Conservation (phyloP, 1,140 invertebrate species). For the Portunus trituberculatus region DNA sequence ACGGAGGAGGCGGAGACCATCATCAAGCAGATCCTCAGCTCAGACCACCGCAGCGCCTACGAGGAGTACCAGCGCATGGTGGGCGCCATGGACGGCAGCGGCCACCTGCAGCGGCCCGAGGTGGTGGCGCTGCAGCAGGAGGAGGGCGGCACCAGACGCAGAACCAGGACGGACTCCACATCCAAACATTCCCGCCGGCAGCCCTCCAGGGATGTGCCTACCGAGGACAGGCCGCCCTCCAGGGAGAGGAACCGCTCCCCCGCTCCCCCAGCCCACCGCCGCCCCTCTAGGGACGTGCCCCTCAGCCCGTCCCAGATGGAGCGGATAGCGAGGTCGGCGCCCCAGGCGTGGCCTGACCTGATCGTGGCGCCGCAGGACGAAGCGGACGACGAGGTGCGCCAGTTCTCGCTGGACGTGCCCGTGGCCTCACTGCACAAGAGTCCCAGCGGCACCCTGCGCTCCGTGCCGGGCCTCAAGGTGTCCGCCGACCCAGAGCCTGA, state of each 20-base stretch:
- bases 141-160: conserved; percentile 25
- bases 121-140: conserved; percentile 65
- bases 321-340: background rate
- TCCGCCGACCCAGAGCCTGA: background rate
- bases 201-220: conserved; percentile 66
- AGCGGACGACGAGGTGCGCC: conserved; percentile 36
- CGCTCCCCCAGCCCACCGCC: background rate
- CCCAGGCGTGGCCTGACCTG: conserved; percentile 70
- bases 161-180: conserved; percentile 49
- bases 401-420: conserved; percentile 63
- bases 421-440: conserved; percentile 65
- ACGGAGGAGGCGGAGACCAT: conserved; percentile 42
- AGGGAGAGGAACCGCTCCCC: conserved; percentile 46
- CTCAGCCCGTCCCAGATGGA: conserved; percentile 61
- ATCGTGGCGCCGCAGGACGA: conserved; percentile 64
- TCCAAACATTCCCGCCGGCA: conserved; percentile 57
- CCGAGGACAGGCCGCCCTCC: conserved; percentile 63
- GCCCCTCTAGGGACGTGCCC: conserved; percentile 71
- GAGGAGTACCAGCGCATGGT: conserved; percentile 68
- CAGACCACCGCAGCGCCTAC: conserved; percentile 58
- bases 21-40: conserved; percentile 36
- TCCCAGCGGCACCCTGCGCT: conserved; percentile 61
- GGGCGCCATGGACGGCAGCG: background rate
- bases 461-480: conserved; percentile 59
- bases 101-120: conserved; percentile 60